Base-by-base conservation (phyloP, 2,797 vertebrate species). In the Sebastes dallii region DNA sequence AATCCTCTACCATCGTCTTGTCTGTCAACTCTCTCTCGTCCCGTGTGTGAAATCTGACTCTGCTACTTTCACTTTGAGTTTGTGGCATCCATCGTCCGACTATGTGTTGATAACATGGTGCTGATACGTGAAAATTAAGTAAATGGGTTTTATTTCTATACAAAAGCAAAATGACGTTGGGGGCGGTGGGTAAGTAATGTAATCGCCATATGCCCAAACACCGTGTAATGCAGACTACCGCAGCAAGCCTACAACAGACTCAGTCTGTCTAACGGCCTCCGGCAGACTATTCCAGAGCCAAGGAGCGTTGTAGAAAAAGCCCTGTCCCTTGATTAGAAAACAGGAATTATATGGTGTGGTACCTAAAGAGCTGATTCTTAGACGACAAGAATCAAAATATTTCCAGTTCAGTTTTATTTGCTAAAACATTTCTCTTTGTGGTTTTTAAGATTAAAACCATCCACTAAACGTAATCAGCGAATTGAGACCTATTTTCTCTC, bases 391-490 rank as follows among this genome's bases (percentile, higher is more conserved):
- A 67, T 34, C n/a, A 8, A 29, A 60, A 60, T 9, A 25, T 71
- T 59, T 69, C 20, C 8, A 27, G 3, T 52, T 25, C 1, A 58
- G 54, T 14, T 58, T 69, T 59, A 62, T 59, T 81, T 67, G 1
- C 8, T 42, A 3, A 66, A 34, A 52, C 27, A 50, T 22, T 22
- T 82, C 11, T n/a, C 4, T n/a, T 22, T 12, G 0, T 16, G 9
- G 2, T 5, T 75, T 61, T 66, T 50, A 2, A 30, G 3, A 69
- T 56, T 42, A 62, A 81, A 81, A 69, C 6, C 39, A 16, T 64
- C 11, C 66, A 67, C 39, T 42, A 77, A 65, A 81, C 36, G 27
- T 60, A 76, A 88, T 81, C 79, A 86, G 42, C 39, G 22, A 74
- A 64, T 82, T 73, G 70, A 75, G 69, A 75, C 36, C 52, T 4